Base-by-base conservation (phyloP, 2,113 vertebrate genomes). In the Diglossa brunneiventris region DNA sequence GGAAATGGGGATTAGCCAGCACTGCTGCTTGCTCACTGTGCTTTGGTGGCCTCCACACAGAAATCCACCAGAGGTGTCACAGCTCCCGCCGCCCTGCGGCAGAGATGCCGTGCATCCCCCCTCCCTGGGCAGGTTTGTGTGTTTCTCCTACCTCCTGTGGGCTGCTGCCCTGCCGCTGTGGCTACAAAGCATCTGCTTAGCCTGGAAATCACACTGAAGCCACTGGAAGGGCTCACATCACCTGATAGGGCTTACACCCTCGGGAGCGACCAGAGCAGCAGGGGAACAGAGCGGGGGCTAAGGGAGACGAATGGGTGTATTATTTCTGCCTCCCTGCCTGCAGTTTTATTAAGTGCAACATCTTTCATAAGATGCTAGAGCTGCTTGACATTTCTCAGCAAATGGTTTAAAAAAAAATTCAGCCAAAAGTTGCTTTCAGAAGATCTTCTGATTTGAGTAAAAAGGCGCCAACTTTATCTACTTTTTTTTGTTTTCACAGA, bases 191-290 rank as follows among this genome's bases (percentile, higher is more conserved):
- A 1, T 37, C n/a, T 80, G 50, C 66, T 44, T 8, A 41, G 42
- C 85, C 66, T 42, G 50, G 72, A 78, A 86, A 42, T 64, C 44
- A 30, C 53, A 18, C 35, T 4, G 9, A 8, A 74, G 59, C 28
- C 59, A 14, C 15, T 13, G 39, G 64, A 83, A 78, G 39, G 33
- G 62, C 24, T 86, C 50, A 4, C 5, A 8, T 30, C 76, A 83
- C 56, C 64, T 72, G 67, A 67, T 0, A 37, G 68, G 39, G 55
- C 39, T 83, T 0, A 0, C 0, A 0, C 33, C 24, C 42, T 55
- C 0, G 0, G 52, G 41, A 77, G 35, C 0, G 0, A 84, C 69
- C 0, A 0, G 21, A 35, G 31, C 4, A 2, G 74, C 53, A 53
- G 46, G 41, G 22, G 67, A 58, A 35, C n/a, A 20, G 59, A 88